Evolutionary conservation across 2,113 vertebrate species (phyloP).

Genomic region (Coracopsis vasa): DNA sequence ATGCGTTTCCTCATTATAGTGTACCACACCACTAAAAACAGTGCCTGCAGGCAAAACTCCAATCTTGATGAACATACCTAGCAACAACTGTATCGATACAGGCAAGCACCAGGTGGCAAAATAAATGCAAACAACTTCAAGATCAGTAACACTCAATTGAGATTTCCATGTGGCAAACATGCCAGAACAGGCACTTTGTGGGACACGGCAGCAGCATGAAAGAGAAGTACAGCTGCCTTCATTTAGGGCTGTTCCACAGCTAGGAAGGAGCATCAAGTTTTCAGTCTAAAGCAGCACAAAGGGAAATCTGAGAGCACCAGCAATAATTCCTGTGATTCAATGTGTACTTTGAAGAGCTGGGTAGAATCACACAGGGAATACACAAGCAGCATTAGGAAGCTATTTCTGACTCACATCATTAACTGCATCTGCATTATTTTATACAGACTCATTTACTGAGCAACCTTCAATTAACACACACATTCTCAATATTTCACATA

Average conservation of each 20-base stretch:
- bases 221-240: not conserved
- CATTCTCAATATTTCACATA: not conserved
- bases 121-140: not conserved
- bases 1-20: accelerated
- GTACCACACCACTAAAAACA: not conserved
- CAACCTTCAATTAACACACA: not conserved
- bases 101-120: not conserved
- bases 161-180: not conserved
- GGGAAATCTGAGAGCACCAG: not conserved
- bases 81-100: not conserved
- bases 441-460: not conserved
- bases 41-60: not conserved
- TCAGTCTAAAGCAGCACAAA: not conserved
- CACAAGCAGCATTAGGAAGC: not conserved
- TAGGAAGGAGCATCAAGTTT: not conserved
- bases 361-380: not conserved
- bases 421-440: conserved; percentile 32
- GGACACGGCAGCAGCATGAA: not conserved
- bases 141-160: not conserved
- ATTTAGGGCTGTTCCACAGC: not conserved
- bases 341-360: conserved; percentile 15
- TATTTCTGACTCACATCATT: conserved; percentile 29
- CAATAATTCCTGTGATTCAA: not conserved
- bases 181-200: not conserved
- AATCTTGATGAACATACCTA: not conserved